Evolutionary conservation across 35 echinoderm and acorn worm species (phyloP).

Genomic region (Anneissia japonica): DNA sequence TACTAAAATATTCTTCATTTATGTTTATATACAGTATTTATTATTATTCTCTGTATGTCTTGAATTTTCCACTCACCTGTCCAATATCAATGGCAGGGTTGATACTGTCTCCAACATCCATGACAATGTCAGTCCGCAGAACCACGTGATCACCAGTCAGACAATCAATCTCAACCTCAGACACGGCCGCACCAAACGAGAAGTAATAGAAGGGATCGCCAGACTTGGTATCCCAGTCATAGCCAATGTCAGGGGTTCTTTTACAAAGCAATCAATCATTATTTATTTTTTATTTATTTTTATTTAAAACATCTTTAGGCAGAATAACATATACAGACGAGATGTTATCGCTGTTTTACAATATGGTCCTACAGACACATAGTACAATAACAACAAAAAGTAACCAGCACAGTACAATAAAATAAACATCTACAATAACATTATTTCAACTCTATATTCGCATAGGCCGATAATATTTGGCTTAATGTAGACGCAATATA

Average conservation of each 20-base stretch:
- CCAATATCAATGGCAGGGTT: slow-evolving; percentile 86
- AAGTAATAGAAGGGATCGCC: slow-evolving; percentile 40
- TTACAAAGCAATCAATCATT: not conserved
- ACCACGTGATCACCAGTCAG: slow-evolving; percentile 69
- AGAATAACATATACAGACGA: too few relatives aligned
- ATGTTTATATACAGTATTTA: too few relatives aligned
- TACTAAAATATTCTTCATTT: too few relatives aligned
- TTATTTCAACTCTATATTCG: not conserved
- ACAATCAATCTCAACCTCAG: slow-evolving; percentile 84
- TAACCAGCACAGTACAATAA: not conserved
- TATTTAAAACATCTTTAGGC: too few relatives aligned
- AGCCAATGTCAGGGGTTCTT: not conserved
- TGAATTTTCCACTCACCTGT: slow-evolving; percentile 31
- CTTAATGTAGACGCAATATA: not conserved
- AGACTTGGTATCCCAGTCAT: not conserved
- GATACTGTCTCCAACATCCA: slow-evolving; percentile 77
- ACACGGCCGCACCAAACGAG: slow-evolving; percentile 31
- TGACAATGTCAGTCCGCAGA: slow-evolving; percentile 70
- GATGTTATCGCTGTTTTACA: not conserved
- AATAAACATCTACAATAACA: not conserved
- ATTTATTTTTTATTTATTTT: not conserved
- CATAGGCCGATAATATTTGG: not conserved
- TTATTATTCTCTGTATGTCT: not conserved
- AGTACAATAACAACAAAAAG: not conserved
- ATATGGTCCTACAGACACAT: not conserved